A percentile compares a stretch with the other conserved stretches of the same genome.
Conservation (phyloP, 2,113 vertebrate species). For the Carassius carassius region DNA sequence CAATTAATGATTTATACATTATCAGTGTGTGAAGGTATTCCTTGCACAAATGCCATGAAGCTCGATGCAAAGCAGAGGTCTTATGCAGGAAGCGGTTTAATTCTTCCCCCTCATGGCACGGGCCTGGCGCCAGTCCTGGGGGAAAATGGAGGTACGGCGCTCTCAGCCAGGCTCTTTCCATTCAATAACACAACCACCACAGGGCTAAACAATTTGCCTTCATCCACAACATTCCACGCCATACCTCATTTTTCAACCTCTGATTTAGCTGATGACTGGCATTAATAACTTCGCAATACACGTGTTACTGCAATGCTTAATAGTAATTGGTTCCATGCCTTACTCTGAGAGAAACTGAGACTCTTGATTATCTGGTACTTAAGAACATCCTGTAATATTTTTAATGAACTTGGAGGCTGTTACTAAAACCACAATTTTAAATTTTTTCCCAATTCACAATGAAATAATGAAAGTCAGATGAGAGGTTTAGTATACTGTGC, state of each 20-base stretch:
- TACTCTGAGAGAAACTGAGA: neutral
- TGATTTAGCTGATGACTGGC: slow-evolving; percentile 44
- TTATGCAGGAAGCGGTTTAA: slow-evolving; percentile 57
- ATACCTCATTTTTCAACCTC: slow-evolving; percentile 46
- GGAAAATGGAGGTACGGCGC: slow-evolving; percentile 29
- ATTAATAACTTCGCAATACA: slow-evolving; percentile 51
- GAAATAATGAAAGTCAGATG: neutral
- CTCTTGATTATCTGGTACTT: neutral
- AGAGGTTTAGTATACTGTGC: neutral
- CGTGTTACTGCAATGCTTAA: slow-evolving; percentile 51
- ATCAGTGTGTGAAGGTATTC: neutral
- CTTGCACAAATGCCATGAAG: neutral
- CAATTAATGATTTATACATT: neutral
- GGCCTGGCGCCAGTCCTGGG: slow-evolving; percentile 44
- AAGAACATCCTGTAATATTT: neutral
- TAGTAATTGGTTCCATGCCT: slow-evolving; percentile 45
- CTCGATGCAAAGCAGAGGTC: slow-evolving; percentile 33
- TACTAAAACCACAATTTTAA: neutral
- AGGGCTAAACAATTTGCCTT: slow-evolving; percentile 45
- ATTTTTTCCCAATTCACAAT: neutral
- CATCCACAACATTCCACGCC: slow-evolving; percentile 48
- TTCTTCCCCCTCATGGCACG: slow-evolving; percentile 41
- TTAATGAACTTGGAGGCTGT: neutral
- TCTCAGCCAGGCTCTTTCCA: slow-evolving; percentile 55
- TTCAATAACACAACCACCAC: slow-evolving; percentile 49